Conservation (phyloP, 2,888 invertebrate species). For the Drosophila conformis region DNA sequence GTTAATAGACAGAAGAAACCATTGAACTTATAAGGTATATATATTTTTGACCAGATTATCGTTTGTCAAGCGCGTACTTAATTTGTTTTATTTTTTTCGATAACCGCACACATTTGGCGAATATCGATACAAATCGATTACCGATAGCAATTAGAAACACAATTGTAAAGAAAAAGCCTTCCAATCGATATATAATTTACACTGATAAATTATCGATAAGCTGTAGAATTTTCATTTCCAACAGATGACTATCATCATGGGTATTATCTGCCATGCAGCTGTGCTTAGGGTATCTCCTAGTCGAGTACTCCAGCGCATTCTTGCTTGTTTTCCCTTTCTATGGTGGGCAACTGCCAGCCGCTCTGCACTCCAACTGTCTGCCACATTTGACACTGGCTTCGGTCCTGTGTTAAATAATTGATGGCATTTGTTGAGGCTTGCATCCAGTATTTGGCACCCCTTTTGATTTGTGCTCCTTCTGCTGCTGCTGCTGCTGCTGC, state of each 20-base stretch:
- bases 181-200: too few relatives aligned
- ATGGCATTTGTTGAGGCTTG: conserved; percentile 46
- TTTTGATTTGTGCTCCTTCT: neutral
- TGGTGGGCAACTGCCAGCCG: conserved; percentile 17
- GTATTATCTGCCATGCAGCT: too few relatives aligned
- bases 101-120: too few relatives aligned
- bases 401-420: conserved; percentile 62
- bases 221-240: too few relatives aligned
- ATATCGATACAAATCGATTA: too few relatives aligned
- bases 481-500: neutral
- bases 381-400: conserved; percentile 33
- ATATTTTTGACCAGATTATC: too few relatives aligned
- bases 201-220: too few relatives aligned
- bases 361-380: conserved; percentile 3
- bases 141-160: too few relatives aligned
- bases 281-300: neutral
- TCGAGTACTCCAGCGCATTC: neutral
- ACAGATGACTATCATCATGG: too few relatives aligned
- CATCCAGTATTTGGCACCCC: neutral
- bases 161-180: too few relatives aligned
- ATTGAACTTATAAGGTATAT: neutral
- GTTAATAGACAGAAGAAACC: too few relatives aligned
- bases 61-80: accelerated
- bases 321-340: neutral
- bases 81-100: too few relatives aligned